Conservation (phyloP, 2,888 invertebrate species). For the Hemistola chrysoprasaria region DNA sequence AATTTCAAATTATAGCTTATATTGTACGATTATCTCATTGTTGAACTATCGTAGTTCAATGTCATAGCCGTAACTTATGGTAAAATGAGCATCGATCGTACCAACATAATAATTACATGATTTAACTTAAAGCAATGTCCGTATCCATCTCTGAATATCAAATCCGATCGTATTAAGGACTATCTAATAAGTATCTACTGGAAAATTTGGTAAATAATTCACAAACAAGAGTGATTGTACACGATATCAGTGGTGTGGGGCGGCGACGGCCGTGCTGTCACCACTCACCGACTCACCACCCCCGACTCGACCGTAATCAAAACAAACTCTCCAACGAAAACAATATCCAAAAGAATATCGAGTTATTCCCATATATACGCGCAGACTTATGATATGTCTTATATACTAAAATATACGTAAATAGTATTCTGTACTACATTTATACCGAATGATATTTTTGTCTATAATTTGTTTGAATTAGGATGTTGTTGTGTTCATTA, state of each 20-base stretch:
- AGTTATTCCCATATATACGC: slow-evolving; percentile 20
- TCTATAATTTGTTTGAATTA: no score
- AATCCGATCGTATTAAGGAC: slow-evolving; percentile 28
- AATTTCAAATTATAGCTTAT: no score
- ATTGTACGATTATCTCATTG: no score
- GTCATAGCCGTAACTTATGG: neutral
- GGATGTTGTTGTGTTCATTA: no score
- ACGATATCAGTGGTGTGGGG: slow-evolving; percentile 48
- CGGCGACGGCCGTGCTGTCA: slow-evolving; percentile 57
- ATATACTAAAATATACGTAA: slow-evolving; percentile 3
- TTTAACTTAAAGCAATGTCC: slow-evolving; percentile 14
- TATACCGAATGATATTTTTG: no score
- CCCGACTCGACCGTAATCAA: slow-evolving; percentile 40
- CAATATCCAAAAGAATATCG: slow-evolving; percentile 30
- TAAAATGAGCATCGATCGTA: neutral
- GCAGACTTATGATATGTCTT: slow-evolving; percentile 15
- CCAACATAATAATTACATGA: slow-evolving; percentile 2
- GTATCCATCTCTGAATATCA: slow-evolving; percentile 20
- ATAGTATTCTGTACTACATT: no score
- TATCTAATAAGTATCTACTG: slow-evolving; percentile 31
- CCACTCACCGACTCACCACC: slow-evolving; percentile 27
- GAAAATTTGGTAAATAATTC: slow-evolving; percentile 48
- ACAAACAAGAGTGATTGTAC: slow-evolving; percentile 52
- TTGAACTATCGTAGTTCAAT: no score
- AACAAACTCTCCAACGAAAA: slow-evolving; percentile 44